Conservation (phyloP, 2,113 vertebrate species). For the Chaetura pelagica region DNA sequence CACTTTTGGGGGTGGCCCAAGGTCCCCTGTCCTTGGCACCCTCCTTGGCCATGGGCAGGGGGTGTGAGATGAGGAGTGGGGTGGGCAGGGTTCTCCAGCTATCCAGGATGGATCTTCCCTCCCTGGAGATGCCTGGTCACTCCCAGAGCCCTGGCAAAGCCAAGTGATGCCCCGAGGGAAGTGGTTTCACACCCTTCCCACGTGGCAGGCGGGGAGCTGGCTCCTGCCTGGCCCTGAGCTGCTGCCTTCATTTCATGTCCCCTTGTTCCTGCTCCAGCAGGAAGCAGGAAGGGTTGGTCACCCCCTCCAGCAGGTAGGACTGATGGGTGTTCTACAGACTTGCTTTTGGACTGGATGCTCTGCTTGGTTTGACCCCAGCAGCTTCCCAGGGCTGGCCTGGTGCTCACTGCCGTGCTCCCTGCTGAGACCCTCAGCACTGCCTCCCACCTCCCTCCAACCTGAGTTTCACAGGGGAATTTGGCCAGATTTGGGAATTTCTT, state of each 20-base stretch:
- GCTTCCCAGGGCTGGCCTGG: fast-evolving
- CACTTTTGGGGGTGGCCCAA: fast-evolving
- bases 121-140: background rate
- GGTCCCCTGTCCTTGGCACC: fast-evolving
- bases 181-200: background rate
- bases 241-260: fast-evolving
- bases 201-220: fast-evolving
- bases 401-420: fast-evolving
- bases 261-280: background rate
- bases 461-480: fast-evolving
- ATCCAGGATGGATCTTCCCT: background rate
- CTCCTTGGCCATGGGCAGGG: fast-evolving
- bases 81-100: too few species aligned
- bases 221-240: fast-evolving
- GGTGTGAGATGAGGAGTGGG: background rate
- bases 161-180: background rate
- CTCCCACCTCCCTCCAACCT: background rate
- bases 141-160: background rate
- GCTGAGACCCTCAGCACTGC: fast-evolving
- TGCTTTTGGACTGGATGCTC: background rate
- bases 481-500: background rate
- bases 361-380: fast-evolving
- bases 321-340: fast-evolving
- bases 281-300: background rate
- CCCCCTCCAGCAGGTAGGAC: too few species aligned